Base-by-base conservation (phyloP, 2,113 vertebrate genomes). In the Pomatorhinus ruficollis region DNA sequence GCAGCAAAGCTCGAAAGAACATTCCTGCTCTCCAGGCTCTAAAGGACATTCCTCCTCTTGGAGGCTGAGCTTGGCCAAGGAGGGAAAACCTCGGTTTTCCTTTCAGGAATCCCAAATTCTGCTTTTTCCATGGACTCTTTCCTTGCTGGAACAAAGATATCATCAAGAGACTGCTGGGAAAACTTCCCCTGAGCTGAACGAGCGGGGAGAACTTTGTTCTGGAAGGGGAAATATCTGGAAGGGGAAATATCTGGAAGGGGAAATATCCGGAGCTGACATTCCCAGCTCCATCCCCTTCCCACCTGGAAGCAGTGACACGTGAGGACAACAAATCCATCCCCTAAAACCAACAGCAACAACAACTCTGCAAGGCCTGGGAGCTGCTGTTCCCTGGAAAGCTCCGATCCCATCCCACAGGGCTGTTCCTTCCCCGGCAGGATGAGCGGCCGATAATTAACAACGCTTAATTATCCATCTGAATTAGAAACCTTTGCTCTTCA, bases 321-420 rank as follows among this genome's bases (percentile, higher is more conserved):
- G 75, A 78, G 14, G 1, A 10, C 14, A 33, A 28, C 39, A 69
- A 39, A 28, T 24, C n/a, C 24, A 22, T 23, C 21, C 45, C 39
- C 37, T n/a, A 44, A 87, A 47, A 18, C 15, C 30, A 19, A 19
- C 33, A n/a, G 3, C 18, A 50, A 18, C 19, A 9, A 16, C 23
- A 30, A 21, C 49, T 31, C 61, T 10, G 2, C 24, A 35, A 61
- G 23, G 6, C 9, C 31, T 40, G 39, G 75, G 61, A 90, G 31
- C 15, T 85, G 31, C 5, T 57, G 56, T 15, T 57, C 21, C 33
- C 56, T 23, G 33, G 56, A 15, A 57, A 57, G 13, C 56, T 64
- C n/a, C 28, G 3, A 33, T 37, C 30, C 56, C 4, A 2, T 19
- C 70, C 81, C 25, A 21, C 0, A 0, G 40, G 19, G 21, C 25